These are phyloP conservation scores for human DNA, from an alignment of 2,113 vertebrate genomes.

Conservation along the genomic window DNA sequence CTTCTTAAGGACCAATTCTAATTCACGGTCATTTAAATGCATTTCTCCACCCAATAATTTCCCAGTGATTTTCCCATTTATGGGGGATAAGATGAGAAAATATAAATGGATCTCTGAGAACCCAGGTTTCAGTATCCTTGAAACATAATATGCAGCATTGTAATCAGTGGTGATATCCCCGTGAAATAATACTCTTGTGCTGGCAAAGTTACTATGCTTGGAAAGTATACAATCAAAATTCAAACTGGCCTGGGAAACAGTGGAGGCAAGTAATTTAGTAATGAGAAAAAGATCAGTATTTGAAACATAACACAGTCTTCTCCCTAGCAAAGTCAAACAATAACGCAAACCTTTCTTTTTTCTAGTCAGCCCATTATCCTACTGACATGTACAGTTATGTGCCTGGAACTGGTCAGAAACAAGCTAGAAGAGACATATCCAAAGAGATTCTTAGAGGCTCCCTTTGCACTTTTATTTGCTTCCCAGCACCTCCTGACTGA, in stretches of 20 bases:
- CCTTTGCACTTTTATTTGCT: constrained; percentile 31
- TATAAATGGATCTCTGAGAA: constrained; percentile 62
- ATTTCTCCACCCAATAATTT: not conserved
- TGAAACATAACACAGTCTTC: constrained; percentile 67
- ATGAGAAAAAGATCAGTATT: constrained; percentile 65
- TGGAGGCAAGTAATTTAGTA: constrained; percentile 66
- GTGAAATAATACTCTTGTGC: constrained; percentile 65
- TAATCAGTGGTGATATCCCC: constrained; percentile 66
- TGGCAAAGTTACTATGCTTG: constrained; percentile 60
- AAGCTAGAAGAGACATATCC: constrained; percentile 9
- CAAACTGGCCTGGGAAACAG: constrained; percentile 75
- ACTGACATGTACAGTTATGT: not conserved
- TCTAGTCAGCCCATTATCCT: constrained; percentile 16
- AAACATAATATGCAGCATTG: constrained; percentile 65
- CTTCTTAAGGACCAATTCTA: constrained; percentile 8
- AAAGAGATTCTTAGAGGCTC: not conserved
- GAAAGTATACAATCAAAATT: constrained; percentile 79
- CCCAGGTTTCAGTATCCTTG: constrained; percentile 67
- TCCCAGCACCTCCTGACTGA: not conserved
- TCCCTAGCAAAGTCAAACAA: constrained; percentile 63
- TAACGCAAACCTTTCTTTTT: constrained; percentile 56
- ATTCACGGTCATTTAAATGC: not conserved
- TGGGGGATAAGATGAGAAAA: constrained; percentile 37
- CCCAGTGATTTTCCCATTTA: not conserved
- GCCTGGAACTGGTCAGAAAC: constrained; percentile 23